A percentile compares a stretch with the other conserved stretches of the same genome.
phyloP scores from a whole-genome alignment of 2,797 vertebrate species.

The Hipposideros larvatus region DNA sequence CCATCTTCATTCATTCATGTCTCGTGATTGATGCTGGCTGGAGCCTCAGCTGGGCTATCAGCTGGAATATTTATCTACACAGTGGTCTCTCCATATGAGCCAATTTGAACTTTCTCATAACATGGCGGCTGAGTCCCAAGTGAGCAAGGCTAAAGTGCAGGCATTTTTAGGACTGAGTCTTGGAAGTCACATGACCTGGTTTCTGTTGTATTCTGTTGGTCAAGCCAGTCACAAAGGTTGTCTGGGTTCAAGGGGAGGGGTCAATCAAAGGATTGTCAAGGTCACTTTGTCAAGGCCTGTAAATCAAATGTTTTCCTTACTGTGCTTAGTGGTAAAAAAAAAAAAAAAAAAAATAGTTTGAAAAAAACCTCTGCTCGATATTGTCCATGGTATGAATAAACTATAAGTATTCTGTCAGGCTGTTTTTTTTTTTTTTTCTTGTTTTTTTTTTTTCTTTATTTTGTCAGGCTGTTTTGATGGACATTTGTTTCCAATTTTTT shows the following conservation, averaged over 20 bases:
- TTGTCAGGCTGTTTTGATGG: background rate
- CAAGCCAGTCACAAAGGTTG: background rate
- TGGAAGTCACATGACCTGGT: background rate
- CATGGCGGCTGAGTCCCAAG: background rate
- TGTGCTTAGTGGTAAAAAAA: background rate
- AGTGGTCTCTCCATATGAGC: background rate
- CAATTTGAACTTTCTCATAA: background rate
- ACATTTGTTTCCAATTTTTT: background rate
- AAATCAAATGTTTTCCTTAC: slow-evolving; percentile 1
- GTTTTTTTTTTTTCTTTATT: background rate
- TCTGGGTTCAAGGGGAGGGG: background rate
- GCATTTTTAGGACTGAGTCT: background rate
- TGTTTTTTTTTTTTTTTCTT: background rate
- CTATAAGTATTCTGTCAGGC: background rate
- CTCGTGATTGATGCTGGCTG: background rate
- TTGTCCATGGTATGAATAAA: background rate
- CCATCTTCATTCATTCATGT: background rate
- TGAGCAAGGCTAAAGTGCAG: background rate
- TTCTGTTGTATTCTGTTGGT: background rate
- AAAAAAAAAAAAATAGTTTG: background rate
- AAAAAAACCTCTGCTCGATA: background rate
- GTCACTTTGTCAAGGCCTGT: background rate
- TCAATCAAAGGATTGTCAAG: background rate
- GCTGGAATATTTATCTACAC: background rate
- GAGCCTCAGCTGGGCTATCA: background rate